Evolutionary conservation across 2,888 invertebrate species (phyloP).

Genomic region (Noctua fimbriata): DNA sequence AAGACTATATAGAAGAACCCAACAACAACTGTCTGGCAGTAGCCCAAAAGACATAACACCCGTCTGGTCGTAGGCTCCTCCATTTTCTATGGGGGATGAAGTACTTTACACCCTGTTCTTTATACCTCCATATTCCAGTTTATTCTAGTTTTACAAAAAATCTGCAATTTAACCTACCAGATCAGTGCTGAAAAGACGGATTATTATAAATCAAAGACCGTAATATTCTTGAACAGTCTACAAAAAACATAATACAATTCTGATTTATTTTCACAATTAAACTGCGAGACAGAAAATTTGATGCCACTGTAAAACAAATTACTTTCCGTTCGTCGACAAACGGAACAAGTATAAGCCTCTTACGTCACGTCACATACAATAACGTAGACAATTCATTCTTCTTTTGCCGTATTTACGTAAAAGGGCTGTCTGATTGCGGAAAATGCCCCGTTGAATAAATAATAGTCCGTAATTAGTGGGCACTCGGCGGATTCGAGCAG

Average conservation of each 20-base stretch:
- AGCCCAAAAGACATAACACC: too few species aligned
- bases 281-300: conserved; percentile 28
- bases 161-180: neutral
- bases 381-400: conserved; percentile 36
- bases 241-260: neutral
- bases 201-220: neutral
- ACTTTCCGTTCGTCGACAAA: conserved; percentile 32
- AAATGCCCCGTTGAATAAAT: conserved; percentile 55
- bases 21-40: too few species aligned
- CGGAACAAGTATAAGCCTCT: conserved; percentile 20
- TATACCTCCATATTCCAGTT: too few species aligned
- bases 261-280: conserved; percentile 33
- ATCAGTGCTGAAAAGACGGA: neutral
- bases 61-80: too few species aligned
- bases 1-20: too few species aligned
- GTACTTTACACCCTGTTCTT: too few species aligned
- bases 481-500: conserved; percentile 32
- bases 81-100: too few species aligned
- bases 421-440: conserved; percentile 46
- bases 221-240: neutral
- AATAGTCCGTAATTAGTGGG: conserved; percentile 52
- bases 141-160: neutral
- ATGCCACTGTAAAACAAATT: conserved; percentile 41
- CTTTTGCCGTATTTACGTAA: conserved; percentile 31
- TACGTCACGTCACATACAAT: conserved; percentile 30